Evolutionary conservation across 2,888 invertebrate species (phyloP), one percentile per base, ranked within the genome.

Genomic region (Lasioglossum calceatum): DNA sequence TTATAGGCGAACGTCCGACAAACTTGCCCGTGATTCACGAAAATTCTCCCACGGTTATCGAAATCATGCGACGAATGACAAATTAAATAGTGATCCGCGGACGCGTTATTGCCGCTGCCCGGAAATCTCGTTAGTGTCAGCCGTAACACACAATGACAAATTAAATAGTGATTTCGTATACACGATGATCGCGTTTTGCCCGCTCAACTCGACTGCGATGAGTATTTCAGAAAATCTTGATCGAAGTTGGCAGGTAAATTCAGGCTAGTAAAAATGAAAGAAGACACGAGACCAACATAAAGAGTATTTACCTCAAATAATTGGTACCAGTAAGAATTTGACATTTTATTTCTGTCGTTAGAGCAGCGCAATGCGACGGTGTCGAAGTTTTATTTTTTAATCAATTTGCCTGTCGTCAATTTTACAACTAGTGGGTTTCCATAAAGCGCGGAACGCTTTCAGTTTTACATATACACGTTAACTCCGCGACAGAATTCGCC

Each of bases 81-180:
- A 74, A 82, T 77, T 78, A 78, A 82, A 82, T 82, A 82, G 42
- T 44, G 72, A 77, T 81, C 32, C 50, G 44, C 14, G 70, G 74
- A n/a, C 23, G 39, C 77, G 27, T 61, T 54, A 73, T 84, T 50
- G 47, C 61, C 67, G 71, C 61, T 64, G 14, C 47, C 61, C 74
- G 72, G 64, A 54, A 84, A 81, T 84, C 81, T 76, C 44, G 85
- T 84, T 81, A 84, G 47, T 76, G 85, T 84, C 86, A 78, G 61
- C 36, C 50, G 61, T 77, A 80, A 84, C 16, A 86, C 77, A 77
- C 80, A 80, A 80, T 80, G 85, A 84, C 77, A 80, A 85, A 85
- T 84, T 84, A 84, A 84, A 85, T 85, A 77, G 80, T 50, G 67
- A 86, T 85, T 77, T 23, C 71, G 79, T 16, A 70, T 50, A 50